Evolutionary conservation across 2,797 vertebrate genomes (phyloP), one percentile per base, ranked within the genome.

Genomic region (Poeciliopsis turneri): DNA sequence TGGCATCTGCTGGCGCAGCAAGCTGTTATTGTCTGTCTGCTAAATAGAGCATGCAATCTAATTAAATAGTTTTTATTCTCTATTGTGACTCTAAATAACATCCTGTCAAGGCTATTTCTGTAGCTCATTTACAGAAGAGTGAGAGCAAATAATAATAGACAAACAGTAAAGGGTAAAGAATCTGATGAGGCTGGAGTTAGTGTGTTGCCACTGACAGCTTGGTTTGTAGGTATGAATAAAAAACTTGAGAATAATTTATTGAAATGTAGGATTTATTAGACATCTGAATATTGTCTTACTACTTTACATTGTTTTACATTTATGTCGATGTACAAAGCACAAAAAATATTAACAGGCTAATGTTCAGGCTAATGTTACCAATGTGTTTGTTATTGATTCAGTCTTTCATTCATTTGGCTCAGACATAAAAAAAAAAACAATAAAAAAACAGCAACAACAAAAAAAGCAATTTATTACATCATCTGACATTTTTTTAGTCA

Each of bases 31-130:
- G 20, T 77, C 43, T 80, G 1, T 82, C 80, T 84, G 90, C 80
- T 91, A 84, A 92, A 88, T 90, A 80, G 90, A 88, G 91, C 88
- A 74, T 88, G 83, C 85, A 86, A 93, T 93, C 33, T 85, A 81
- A 89, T 90, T 69, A 78, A 80, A 69, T 47, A 64, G 53, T 74
- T 84, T 78, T 73, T 78, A 53, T 87, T 68, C 66, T 3, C 13
- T 51, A 49, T 53, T 75, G 70, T 41, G 43, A 20, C 46, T 74
- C 55, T 61, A 25, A 70, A 53, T 76, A 75, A 77, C 53, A 41
- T 80, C 75, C 23, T 77, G 72, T 46, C 16, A 33, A 53, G 13
- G 33, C 51, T 75, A 28, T 76, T 55, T 64, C 45, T 55, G 25
- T 59, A 8, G 41, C 76, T 49, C 23, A 8, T 25, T 51, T 64